Evolutionary conservation across 2,113 vertebrate species (phyloP).

Genomic region (Cettia cetti): DNA sequence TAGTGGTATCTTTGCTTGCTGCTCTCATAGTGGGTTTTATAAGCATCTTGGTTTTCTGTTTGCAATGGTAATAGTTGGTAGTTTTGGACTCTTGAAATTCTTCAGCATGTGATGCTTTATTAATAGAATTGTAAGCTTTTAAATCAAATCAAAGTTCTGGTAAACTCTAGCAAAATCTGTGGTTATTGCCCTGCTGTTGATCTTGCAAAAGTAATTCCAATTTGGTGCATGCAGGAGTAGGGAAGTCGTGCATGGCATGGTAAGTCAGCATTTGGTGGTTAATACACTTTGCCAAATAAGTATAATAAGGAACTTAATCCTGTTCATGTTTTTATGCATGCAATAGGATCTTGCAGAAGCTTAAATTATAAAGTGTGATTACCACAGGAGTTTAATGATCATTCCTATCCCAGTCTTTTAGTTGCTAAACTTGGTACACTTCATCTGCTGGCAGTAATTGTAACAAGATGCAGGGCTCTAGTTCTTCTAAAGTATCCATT

Average conservation of each 20-base stretch:
- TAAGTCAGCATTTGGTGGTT: background rate
- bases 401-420: background rate
- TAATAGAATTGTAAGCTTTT: background rate
- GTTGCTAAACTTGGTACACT: background rate
- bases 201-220: background rate
- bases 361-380: background rate
- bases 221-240: rapidly evolving
- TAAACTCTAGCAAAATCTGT: background rate
- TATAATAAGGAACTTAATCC: background rate
- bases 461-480: background rate
- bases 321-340: background rate
- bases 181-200: background rate
- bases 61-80: background rate
- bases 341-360: background rate
- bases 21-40: background rate
- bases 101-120: background rate
- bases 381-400: background rate
- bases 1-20: background rate
- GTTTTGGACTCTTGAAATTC: background rate
- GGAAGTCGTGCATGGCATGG: no score
- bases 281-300: background rate
- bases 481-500: background rate
- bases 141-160: background rate
- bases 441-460: background rate
- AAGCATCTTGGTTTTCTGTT: background rate